Evolutionary conservation across 1,140 invertebrate genomes (phyloP), one percentile per base, ranked within the genome.

Genomic region (Anagrus nilaparvatae): DNA sequence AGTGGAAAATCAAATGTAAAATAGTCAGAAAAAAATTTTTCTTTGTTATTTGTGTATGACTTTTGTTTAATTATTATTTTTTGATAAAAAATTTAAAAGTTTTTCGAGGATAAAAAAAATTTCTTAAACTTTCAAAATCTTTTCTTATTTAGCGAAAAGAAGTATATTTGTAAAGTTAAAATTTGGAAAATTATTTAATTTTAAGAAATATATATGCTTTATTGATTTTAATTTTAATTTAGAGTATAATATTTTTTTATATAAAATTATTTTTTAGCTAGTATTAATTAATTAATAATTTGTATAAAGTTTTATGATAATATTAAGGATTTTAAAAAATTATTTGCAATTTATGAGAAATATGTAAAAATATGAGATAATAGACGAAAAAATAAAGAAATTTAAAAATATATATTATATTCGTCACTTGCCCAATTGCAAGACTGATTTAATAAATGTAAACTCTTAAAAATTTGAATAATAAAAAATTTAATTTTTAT

Each of bases 51-150:
- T 21, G 10, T 18, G 30, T 13, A 25, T 34, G 19, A 29, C 8
- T 5, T 43, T 24, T 21, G n/a, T 21, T 51, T 62, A 60, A 48
- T 55, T 56, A 58, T 63, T 57, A 50, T 55, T 62, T 63, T 63
- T 62, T 56, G 60, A 62, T 54, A 61, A 61, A 60, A 50, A 43
- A 54, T 18, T 46, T 14, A 27, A 43, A 47, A 30, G 39, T 34
- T 43, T 51, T 52, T 50, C 48, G 44, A 42, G n/a, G 27, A n/a
- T 4, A 14, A 24, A 34, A 28, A 19, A 46, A 37, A 23, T 10
- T 25, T 28, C 17, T 46, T 46, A 17, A 32, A 24, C 33, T 25
- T 23, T 46, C 40, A 29, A n/a, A n/a, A n/a, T n/a, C n/a, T n/a
- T n/a, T n/a, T n/a, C n/a, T n/a, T n/a, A n/a, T n/a, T n/a, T n/a